A percentile compares a stretch with the other conserved stretches of the same genome.
phyloP scores from a whole-genome alignment of 1,140 invertebrate species.

The Drosophila subobscura region DNA sequence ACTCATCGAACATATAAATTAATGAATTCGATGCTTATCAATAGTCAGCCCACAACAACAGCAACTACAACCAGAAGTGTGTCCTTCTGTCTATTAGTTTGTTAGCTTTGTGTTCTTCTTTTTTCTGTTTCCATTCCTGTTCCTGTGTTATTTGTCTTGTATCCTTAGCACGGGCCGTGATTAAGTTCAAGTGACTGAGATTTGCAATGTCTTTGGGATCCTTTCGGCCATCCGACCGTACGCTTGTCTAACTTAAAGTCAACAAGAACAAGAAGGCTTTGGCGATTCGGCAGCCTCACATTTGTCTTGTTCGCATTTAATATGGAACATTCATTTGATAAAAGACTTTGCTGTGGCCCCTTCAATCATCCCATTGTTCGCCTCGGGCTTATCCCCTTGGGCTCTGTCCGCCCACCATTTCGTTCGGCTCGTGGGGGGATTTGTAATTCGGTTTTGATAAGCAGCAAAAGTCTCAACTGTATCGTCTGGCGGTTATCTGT shows the following conservation, averaged over 20 bases:
- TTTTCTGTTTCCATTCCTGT: conserved; percentile 40
- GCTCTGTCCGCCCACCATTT: conserved; percentile 12
- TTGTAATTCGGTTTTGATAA: conserved; percentile 79
- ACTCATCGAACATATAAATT: conserved; percentile 77
- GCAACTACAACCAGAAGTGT: conserved; percentile 11
- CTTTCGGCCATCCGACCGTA: conserved; percentile 7
- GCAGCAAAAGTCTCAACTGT: conserved; percentile 51
- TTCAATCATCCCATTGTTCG: conserved; percentile 74
- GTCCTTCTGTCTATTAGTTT: conserved; percentile 68
- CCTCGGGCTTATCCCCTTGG: conserved; percentile 46
- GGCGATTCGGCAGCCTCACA: conserved; percentile 33
- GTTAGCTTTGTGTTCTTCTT: conserved; percentile 59
- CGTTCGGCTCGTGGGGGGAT: conserved; percentile 40
- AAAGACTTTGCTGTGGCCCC: conserved; percentile 64
- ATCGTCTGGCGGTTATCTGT: conserved; percentile 46
- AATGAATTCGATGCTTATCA: conserved; percentile 82
- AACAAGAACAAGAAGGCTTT: conserved; percentile 41
- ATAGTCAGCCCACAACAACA: conserved; percentile 51
- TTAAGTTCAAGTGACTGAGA: conserved; percentile 77
- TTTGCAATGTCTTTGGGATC: conserved; percentile 22
- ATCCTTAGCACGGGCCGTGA: conserved; percentile 43
- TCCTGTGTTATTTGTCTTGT: conserved; percentile 4
- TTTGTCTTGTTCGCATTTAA: conserved; percentile 58
- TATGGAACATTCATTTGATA: conserved; percentile 74
- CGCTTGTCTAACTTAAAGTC: conserved; percentile 67